A percentile compares a stretch with the other conserved stretches of the same genome.
phyloP scores from a whole-genome alignment of 2,113 vertebrate genomes.

The Oreocharis arfaki region DNA sequence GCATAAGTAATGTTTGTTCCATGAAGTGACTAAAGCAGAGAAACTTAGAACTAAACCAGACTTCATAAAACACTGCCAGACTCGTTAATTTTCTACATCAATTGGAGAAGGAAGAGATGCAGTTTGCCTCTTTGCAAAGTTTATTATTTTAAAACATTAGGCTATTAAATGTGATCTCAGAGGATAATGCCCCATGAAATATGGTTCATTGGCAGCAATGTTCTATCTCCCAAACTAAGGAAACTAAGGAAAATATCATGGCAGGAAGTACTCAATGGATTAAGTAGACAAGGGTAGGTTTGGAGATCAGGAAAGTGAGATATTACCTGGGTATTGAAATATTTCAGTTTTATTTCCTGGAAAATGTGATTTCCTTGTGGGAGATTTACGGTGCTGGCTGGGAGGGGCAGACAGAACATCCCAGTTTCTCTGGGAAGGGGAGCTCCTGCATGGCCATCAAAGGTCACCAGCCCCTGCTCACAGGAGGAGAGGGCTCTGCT shows the following conservation, averaged over 20 bases:
- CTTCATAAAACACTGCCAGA: background rate
- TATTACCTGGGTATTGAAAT: background rate
- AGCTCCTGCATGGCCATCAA: background rate
- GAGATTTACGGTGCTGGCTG: background rate
- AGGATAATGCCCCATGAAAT: constrained; percentile 21
- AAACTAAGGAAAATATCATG: background rate
- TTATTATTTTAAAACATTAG: constrained; percentile 19
- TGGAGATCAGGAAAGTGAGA: background rate
- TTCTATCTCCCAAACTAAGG: background rate
- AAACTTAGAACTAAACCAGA: background rate
- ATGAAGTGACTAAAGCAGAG: background rate
- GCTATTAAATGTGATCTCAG: background rate
- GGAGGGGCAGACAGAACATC: background rate
- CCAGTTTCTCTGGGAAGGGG: background rate
- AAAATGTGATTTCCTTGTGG: background rate
- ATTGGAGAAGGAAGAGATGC: background rate
- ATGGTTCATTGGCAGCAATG: background rate
- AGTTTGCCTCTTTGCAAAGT: background rate
- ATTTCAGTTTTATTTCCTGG: background rate
- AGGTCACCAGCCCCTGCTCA: background rate
- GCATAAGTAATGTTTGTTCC: background rate
- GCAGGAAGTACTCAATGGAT: constrained; percentile 27
- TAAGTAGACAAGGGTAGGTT: background rate
- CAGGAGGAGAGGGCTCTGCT: background rate
- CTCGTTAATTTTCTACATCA: background rate